A percentile compares a stretch with the other conserved stretches of the same genome.
Evolutionary conservation across 2,888 invertebrate species (phyloP).

Genomic region (Leucophenga maculata): DNA sequence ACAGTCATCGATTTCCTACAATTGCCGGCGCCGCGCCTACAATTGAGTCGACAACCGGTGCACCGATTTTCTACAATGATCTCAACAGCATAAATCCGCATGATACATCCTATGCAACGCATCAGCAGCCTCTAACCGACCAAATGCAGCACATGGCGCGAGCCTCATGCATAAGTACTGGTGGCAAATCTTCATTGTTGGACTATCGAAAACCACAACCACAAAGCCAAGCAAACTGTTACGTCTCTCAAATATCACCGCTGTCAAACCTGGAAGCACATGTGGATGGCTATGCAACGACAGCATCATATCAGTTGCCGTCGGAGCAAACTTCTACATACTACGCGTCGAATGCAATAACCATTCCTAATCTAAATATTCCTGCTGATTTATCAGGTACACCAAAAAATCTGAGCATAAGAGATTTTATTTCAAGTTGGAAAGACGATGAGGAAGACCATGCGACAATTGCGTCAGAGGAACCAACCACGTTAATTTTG

Average conservation of each 20-base stretch:
- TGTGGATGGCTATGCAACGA: slow-evolving; percentile 47
- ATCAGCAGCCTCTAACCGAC: slow-evolving; percentile 31
- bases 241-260: slow-evolving; percentile 42
- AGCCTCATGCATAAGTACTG: slow-evolving; percentile 29
- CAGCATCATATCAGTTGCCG: slow-evolving; percentile 9
- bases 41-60: slow-evolving; percentile 41
- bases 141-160: slow-evolving; percentile 41
- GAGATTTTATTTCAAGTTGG: slow-evolving; percentile 71
- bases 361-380: slow-evolving; percentile 6
- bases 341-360: slow-evolving; percentile 32
- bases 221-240: slow-evolving; percentile 41
- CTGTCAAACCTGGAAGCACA: slow-evolving; percentile 50
- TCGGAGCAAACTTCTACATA: slow-evolving; percentile 46
- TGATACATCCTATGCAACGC: slow-evolving; percentile 45
- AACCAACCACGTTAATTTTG: background rate
- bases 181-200: slow-evolving; percentile 34
- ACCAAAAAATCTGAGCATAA: slow-evolving; percentile 65
- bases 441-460: slow-evolving; percentile 71
- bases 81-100: slow-evolving; percentile 51
- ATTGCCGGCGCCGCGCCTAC: slow-evolving; percentile 27
- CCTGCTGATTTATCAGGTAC: slow-evolving; percentile 11
- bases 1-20: slow-evolving; percentile 40
- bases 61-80: slow-evolving; percentile 56
- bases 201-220: slow-evolving; percentile 57
- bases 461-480: slow-evolving; percentile 20